A percentile compares a stretch with the other conserved stretches of the same genome.
Evolutionary conservation across 2,888 invertebrate species (phyloP).

Genomic region (Xanthia icteritia): DNA sequence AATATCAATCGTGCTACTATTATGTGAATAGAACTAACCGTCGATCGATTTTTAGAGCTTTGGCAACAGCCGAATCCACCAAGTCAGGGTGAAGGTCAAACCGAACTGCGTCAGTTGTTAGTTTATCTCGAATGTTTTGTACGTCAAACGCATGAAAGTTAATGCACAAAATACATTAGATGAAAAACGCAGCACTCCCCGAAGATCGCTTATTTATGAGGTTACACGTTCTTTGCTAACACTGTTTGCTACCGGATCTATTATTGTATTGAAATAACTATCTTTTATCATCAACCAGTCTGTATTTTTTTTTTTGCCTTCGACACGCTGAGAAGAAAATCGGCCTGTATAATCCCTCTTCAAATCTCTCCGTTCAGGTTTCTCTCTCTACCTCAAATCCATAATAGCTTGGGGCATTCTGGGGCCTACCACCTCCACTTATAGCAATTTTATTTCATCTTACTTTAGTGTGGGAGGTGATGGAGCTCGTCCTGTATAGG

Average conservation of each 20-base stretch:
- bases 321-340: neutral
- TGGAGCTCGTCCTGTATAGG: too few relatives aligned
- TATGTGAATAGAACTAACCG: neutral
- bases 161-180: conserved; percentile 43
- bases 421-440: too few relatives aligned
- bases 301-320: neutral
- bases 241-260: neutral
- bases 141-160: conserved; percentile 36
- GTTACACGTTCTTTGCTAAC: conserved; percentile 2
- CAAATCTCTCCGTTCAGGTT: neutral
- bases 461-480: too few relatives aligned
- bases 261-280: neutral
- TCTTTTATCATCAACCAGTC: neutral
- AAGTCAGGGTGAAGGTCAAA: conserved; percentile 26
- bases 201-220: conserved; percentile 24
- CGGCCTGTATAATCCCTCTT: neutral
- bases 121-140: conserved; percentile 20
- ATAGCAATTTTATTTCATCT: too few relatives aligned
- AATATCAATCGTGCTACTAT: neutral
- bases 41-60: neutral
- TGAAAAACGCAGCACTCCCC: conserved; percentile 25
- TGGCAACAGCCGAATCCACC: conserved; percentile 9
- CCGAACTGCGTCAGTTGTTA: neutral
- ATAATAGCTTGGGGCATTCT: neutral
- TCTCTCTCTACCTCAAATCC: neutral